Percentiles rank a stretch among this genome's conserved stretches.
These are phyloP conservation scores for Etheostoma spectabile DNA, from an alignment of 2,113 vertebrate species.

Conservation along the genomic window DNA sequence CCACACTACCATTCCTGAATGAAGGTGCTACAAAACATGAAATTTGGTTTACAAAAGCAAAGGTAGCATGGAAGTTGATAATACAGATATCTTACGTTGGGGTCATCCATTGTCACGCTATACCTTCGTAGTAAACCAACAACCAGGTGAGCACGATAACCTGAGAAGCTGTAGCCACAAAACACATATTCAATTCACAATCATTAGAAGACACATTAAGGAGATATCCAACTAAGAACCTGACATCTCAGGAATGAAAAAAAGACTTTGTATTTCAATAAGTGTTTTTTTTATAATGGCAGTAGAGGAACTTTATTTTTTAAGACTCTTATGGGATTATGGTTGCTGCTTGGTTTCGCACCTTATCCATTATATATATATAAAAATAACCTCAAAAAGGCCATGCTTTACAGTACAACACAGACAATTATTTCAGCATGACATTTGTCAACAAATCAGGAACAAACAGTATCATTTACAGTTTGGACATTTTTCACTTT, in stretches of 20 bases:
- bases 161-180: not conserved
- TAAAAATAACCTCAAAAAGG: not conserved
- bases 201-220: not conserved
- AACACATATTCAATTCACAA: too few species aligned
- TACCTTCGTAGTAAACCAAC: not conserved
- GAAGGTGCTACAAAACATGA: not conserved
- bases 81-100: not conserved
- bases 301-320: not conserved
- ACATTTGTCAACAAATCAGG: not conserved
- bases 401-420: slow-evolving; percentile 2
- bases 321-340: too few species aligned
- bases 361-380: not conserved
- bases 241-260: not conserved
- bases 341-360: too few species aligned
- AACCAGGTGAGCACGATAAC: too few species aligned
- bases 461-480: not conserved
- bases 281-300: not conserved
- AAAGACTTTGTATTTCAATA: not conserved
- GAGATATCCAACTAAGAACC: not conserved
- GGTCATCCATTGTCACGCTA: not conserved
- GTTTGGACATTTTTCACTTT: not conserved
- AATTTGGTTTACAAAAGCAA: not conserved
- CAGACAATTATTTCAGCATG: not conserved
- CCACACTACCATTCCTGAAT: not conserved
- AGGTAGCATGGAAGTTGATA: not conserved